Base-by-base conservation (phyloP, 2,113 vertebrate genomes). In the Hyperopisus bebe region DNA sequence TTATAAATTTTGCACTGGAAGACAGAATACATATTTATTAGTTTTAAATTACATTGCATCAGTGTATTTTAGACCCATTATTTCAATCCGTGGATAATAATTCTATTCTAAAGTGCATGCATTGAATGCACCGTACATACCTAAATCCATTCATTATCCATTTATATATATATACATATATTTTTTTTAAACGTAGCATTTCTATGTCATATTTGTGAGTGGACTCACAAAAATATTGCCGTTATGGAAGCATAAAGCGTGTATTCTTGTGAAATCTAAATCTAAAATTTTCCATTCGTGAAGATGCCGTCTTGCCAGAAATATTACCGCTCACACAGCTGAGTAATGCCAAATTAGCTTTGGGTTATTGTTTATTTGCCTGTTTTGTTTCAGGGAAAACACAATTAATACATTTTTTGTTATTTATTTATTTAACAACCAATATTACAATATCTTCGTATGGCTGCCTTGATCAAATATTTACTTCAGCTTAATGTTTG, bases 81-180 rank as follows among this genome's bases (percentile, higher is more conserved):
- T 93, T 91, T 92, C 91, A 83, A 89, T 89, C 92, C 82, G 86
- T 66, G 88, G 84, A 62, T 83, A 55, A 91, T n/a, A 39, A 50
- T 86, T 47, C 62, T 35, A 85, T 86, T 88, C 91, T 92, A 90
- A 93, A 93, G 91, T 92, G 90, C 89, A 92, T 92, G 93, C 89
- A 91, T 91, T 80, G 89, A 92, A 92, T 93, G 89, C 90, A 90
- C 90, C 89, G 86, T 89, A 93, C 89, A 91, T 93, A 91, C 92
- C 92, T 92, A 90, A 92, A 90, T 91, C 90, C 74, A 90, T 89
- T 89, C 86, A 62, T 88, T 87, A 66, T 11, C 21, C 9, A 13
- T 27, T 88, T 89, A 91, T 92, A 93, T 90, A 91, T 91, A 21
- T 74, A 15, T 50, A 50, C 8, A 8, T 6, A 47, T 51, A 8